Base-by-base conservation (phyloP, 2,888 invertebrate genomes). In the Acanthosepion lycidas region DNA sequence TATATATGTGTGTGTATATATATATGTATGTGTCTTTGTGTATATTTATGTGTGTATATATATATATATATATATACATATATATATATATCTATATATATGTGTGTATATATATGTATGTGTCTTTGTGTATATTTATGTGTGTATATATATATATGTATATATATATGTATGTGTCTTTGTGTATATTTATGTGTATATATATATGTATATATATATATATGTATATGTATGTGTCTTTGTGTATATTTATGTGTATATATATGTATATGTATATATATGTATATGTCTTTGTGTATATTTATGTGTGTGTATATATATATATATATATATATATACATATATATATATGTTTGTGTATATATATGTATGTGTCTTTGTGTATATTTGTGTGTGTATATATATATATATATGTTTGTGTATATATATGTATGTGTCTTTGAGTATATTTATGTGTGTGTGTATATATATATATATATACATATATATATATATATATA, bases 21-120 rank as follows among this genome's bases (percentile, higher is more conserved):
- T 94, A 92, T 91, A 78, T 95, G 94, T 94, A 55, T 95, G 48
- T 95, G 20, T 91, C 92, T 94, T 20, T 91, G 23, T 91, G 23
- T 42, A n/a, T 42, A n/a, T 91, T 4, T 91, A 91, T 91, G 23
- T 91, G 15, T 91, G n/a, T 91, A 91, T 91, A 91, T 91, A 91
- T n/a, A n/a, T 91, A 91, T 91, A 91, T 91, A 15, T 91, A 91
- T 91, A n/a, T n/a, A n/a, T 94, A 26, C 94, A 51, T 91, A 49
- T 94, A n/a, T 94, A 51, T 94, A 91, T 94, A 94, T 91, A 51
- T 94, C 42, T 91, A 15, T 94, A 48, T 94, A 48, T 91, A n/a
- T 91, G 23, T 91, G 23, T 91, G 15, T 91, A 42, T 91, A n/a
- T 91, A 91, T 91, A 91, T 91, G 15, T 91, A n/a, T 91, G 15